Evolutionary conservation across 2,888 invertebrate genomes (phyloP), one percentile per base, ranked within the genome.

Genomic region (Coleophora deauratella): DNA sequence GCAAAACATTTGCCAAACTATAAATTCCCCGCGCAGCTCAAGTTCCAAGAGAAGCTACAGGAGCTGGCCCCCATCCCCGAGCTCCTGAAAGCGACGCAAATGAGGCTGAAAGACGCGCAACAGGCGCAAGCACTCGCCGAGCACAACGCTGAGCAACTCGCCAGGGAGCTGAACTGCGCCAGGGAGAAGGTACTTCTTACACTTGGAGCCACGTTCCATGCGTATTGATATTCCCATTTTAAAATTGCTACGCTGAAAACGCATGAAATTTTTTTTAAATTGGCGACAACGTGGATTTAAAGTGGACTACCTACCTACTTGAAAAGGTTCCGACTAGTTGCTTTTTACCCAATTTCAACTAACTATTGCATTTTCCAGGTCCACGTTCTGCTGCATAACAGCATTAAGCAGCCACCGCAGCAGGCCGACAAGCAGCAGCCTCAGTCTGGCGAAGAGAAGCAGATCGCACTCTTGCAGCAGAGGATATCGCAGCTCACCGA

Each of bases 21-120:
- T 4, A 21, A 4, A 21, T 4, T 10, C 15, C 14, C 8, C 9
- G 10, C 13, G 9, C 47, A 84, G 84, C 42, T 82, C 10, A 82
- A 91, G 65, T 92, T 92, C 72, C 91, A 91, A 82, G 91, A 91
- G 57, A 91, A 91, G 64, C 70, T 92, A 14, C 89, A 90, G 43
- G 91, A 92, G 66, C 67, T 92, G 37, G 88, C 90, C 0, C 91
- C 91, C 0, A 78, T 92, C 21, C 91, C 91, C 0, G 91, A 91
- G 47, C 84, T 92, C 27, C 66, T 92, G 49, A 91, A 91, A 58
- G 88, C 90, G 28, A 91, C 91, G 0, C 91, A 92, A 62, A 58
- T 88, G 52, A 88, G 90, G 52, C 65, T 92, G 37, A 90, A 91
- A 58, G 91, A 92, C 58, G 88, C 90, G 0, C 91, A 91, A 55